Evolutionary conservation across 2,797 vertebrate genomes (phyloP), one percentile per base, ranked within the genome.

Genomic region (Odontamblyopus lacepedii): DNA sequence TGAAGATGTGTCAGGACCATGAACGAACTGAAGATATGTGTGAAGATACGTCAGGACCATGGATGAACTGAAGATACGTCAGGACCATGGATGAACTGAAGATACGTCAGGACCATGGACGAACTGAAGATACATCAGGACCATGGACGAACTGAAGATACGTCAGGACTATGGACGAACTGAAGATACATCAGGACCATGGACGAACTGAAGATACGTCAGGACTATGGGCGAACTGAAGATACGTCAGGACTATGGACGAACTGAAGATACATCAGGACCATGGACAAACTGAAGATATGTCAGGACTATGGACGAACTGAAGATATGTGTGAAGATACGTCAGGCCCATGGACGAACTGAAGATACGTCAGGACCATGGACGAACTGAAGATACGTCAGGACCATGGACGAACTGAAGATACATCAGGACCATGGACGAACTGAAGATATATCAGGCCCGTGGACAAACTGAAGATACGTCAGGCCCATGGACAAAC

Each of bases 381-480:
- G 32, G 32, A 32, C 32, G 5, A 5, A 32, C 29, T 30, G 29
- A 30, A 30, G 29, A 30, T 30, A 30, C 29, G 29, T 30, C 29
- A 30, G 29, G 29, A 30, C 29, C 29, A 30, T 30, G 32, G 32
- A 32, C 29, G 4, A 30, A 30, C 1, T 4, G 30, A 30, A 30
- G 30, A 30, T 30, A 30, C 30, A 1, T 30, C 30, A 30, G 30
- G 30, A 1, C 30, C 30, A 30, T 30, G 30, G 30, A 30, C 32
- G 5, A 6, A 32, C 32, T 5, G 32, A 32, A 32, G 35, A 70
- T 51, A 57, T 55, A 0, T 35, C 23, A 48, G n/a, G 57, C 69
- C 63, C 57, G 30, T 76, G 38, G 76, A 62, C 75, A 18, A 70
- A 18, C 48, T 30, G 66, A 30, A 74, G 73, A 75, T 50, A 11